Evolutionary conservation across 2,888 invertebrate genomes (phyloP).

Genomic region (Leptogaster cylindrica): DNA sequence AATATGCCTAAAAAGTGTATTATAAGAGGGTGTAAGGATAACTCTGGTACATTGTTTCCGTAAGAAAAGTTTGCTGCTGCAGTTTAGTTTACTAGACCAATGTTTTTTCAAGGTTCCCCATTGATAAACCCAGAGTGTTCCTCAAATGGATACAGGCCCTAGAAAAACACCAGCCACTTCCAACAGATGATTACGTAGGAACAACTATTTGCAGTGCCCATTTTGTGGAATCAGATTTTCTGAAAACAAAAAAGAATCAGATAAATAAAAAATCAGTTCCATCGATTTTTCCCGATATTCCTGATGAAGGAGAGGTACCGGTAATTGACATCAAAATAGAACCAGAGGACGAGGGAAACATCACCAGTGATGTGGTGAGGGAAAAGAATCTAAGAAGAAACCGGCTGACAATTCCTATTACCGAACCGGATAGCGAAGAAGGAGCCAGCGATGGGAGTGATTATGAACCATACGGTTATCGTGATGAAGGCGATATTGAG

Average conservation of each 20-base stretch:
- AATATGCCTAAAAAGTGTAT: constrained; percentile 4
- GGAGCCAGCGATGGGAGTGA: background rate
- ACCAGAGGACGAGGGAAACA: background rate
- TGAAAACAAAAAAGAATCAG: background rate
- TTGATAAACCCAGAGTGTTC: background rate
- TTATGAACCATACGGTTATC: background rate
- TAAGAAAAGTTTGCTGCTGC: background rate
- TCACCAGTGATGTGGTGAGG: background rate
- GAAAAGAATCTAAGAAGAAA: background rate
- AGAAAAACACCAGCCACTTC: constrained; percentile 12
- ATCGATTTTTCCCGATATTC: constrained; percentile 6
- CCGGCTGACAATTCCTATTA: background rate
- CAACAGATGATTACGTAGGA: background rate
- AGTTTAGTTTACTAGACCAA: background rate
- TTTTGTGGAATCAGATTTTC: background rate
- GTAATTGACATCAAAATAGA: background rate
- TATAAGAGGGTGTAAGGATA: constrained; percentile 16
- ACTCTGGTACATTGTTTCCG: background rate
- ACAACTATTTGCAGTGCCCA: background rate
- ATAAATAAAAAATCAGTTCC: constrained; percentile 11
- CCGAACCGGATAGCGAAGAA: background rate
- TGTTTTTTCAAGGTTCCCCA: constrained; percentile 6
- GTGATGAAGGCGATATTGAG: constrained; percentile 5
- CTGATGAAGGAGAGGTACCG: background rate
- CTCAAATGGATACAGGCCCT: constrained; percentile 10